A percentile compares a stretch with the other conserved stretches of the same genome.
phyloP scores from a whole-genome alignment of 2,888 invertebrate genomes.

The Eulithis prunata region DNA sequence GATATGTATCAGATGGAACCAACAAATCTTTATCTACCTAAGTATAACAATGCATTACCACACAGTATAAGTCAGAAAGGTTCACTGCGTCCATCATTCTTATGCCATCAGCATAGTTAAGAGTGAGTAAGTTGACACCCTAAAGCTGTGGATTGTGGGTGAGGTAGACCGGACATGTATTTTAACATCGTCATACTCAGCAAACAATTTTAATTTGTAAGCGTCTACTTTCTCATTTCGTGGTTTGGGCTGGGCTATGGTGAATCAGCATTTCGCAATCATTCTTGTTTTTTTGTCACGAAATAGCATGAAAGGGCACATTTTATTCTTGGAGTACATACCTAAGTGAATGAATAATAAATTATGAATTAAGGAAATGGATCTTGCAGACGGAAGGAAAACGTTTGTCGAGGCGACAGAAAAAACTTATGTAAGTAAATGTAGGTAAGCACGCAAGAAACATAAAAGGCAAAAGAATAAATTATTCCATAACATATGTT shows the following conservation, averaged over 20 bases:
- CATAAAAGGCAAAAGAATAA: too few relatives aligned
- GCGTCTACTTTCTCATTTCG: constrained; percentile 25
- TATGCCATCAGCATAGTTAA: too few relatives aligned
- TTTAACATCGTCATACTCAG: constrained; percentile 4
- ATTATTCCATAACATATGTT: too few relatives aligned
- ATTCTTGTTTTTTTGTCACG: constrained; percentile 5
- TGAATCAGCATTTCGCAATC: constrained; percentile 23
- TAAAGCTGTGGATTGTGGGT: too few relatives aligned
- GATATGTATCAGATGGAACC: too few relatives aligned
- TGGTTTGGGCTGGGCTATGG: constrained; percentile 4
- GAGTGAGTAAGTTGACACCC: not conserved
- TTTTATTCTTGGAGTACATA: not conserved
- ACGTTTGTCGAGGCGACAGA: constrained; percentile 1
- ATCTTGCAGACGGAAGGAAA: constrained; percentile 11
- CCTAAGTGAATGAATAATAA: not conserved
- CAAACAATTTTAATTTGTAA: constrained; percentile 20
- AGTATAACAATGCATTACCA: too few relatives aligned
- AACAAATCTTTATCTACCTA: too few relatives aligned
- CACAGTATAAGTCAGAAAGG: too few relatives aligned
- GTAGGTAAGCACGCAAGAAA: too few relatives aligned
- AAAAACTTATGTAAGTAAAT: not conserved
- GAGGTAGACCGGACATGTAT: constrained; percentile 1
- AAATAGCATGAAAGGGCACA: not conserved
- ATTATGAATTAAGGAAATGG: constrained; percentile 7
- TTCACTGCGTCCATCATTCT: too few relatives aligned